phyloP scores from a whole-genome alignment of 2,888 invertebrate species.

The Leptarthrus brevirostris region DNA sequence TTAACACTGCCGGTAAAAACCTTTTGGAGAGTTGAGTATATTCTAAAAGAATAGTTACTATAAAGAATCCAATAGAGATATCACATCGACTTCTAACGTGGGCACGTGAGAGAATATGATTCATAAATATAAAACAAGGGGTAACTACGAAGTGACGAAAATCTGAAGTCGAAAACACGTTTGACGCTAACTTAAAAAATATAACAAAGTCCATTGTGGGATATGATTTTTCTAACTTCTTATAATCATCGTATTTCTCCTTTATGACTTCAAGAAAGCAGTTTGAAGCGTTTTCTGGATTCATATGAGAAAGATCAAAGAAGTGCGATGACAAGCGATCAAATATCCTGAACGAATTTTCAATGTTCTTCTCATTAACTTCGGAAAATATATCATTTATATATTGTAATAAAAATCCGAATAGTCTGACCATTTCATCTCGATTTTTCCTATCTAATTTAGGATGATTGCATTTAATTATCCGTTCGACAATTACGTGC shows the following conservation, averaged over 20 bases:
- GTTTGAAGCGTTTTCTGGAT: slow-evolving; percentile 75
- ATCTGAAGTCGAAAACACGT: slow-evolving; percentile 91
- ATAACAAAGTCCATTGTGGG: slow-evolving; percentile 79
- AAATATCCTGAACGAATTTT: slow-evolving; percentile 72
- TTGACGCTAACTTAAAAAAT: slow-evolving; percentile 81
- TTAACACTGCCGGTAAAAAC: slow-evolving; percentile 82
- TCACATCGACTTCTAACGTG: slow-evolving; percentile 75
- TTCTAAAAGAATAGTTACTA: slow-evolving; percentile 80
- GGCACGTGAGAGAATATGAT: slow-evolving; percentile 78
- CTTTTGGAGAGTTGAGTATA: slow-evolving; percentile 83
- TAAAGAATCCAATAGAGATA: slow-evolving; percentile 81
- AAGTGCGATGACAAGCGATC: slow-evolving; percentile 71
- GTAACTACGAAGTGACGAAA: slow-evolving; percentile 90
- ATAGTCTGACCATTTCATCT: slow-evolving; percentile 78
- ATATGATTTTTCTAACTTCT: slow-evolving; percentile 71
- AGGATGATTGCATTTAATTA: slow-evolving; percentile 90
- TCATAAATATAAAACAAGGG: slow-evolving; percentile 84
- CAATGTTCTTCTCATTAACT: slow-evolving; percentile 64
- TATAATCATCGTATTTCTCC: slow-evolving; percentile 77
- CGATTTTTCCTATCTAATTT: slow-evolving; percentile 83
- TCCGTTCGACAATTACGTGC: slow-evolving; percentile 78
- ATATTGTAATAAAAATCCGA: slow-evolving; percentile 81
- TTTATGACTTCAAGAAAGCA: slow-evolving; percentile 77
- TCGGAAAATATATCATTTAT: slow-evolving; percentile 75
- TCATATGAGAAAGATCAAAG: slow-evolving; percentile 78